phyloP scores from a whole-genome alignment of 2,888 invertebrate genomes.

The Microplitis manilae region DNA sequence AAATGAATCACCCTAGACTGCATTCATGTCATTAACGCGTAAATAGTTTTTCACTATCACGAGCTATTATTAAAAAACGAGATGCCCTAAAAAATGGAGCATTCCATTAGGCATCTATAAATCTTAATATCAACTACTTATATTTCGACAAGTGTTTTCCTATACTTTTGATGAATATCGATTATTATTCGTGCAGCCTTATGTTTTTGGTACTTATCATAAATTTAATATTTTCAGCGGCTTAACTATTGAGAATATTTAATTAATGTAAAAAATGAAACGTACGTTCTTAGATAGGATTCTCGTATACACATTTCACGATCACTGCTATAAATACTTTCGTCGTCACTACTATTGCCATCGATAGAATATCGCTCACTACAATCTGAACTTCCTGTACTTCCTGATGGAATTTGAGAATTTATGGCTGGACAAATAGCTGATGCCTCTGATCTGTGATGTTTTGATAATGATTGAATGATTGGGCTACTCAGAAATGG shows the following conservation, averaged over 20 bases:
- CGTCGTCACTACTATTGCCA: conserved; percentile 77
- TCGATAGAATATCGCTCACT: conserved; percentile 83
- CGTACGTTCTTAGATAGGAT: conserved; percentile 82
- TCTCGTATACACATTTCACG: conserved; percentile 88
- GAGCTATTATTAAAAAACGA: no score
- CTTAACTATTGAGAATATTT: neutral
- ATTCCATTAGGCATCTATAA: no score
- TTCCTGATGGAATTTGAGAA: conserved; percentile 69
- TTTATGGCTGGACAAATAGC: conserved; percentile 64
- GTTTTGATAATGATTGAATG: conserved; percentile 69
- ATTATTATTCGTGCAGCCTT: no score
- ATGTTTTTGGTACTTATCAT: no score
- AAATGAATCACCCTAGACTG: no score
- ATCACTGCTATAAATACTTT: conserved; percentile 86
- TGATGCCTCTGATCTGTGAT: conserved; percentile 60
- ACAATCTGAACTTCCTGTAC: conserved; percentile 78
- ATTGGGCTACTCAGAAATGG: conserved; percentile 71
- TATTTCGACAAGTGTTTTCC: no score
- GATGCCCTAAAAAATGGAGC: no score
- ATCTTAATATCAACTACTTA: no score
- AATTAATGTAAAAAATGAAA: conserved; percentile 43
- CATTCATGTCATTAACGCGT: no score
- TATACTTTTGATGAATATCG: no score
- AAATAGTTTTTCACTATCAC: no score
- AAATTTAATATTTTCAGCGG: no score